These are phyloP conservation scores for Rhizomys pruinosus DNA, from an alignment of 2,113 vertebrate species.

Conservation along the genomic window DNA sequence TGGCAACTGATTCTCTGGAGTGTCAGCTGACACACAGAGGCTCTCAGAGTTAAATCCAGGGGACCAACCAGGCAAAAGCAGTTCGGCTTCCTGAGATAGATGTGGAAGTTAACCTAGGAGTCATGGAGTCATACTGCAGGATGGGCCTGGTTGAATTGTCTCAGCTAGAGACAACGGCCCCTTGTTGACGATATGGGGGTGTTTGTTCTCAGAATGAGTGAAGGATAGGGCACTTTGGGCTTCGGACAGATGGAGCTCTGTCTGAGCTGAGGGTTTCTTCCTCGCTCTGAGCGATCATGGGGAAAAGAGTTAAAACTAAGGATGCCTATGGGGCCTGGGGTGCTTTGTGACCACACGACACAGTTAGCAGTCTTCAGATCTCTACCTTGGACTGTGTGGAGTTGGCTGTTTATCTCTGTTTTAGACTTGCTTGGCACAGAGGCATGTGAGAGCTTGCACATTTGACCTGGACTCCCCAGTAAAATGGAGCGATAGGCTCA, in stretches of 20 bases:
- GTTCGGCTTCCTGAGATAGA: background rate
- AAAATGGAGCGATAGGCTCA: background rate
- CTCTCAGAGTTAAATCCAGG: background rate
- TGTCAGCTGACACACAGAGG: background rate
- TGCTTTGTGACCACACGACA: background rate
- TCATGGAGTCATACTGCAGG: background rate
- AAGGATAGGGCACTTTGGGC: background rate
- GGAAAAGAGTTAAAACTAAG: background rate
- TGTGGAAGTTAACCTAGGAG: background rate
- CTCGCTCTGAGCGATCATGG: background rate
- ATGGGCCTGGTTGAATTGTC: too few species aligned
- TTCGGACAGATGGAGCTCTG: background rate
- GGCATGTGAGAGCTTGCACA: accelerated
- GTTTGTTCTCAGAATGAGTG: background rate
- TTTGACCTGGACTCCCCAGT: background rate
- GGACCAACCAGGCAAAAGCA: background rate
- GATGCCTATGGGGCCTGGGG: background rate
- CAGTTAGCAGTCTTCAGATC: background rate
- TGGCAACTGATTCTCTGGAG: background rate
- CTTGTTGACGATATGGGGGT: accelerated
- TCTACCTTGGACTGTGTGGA: background rate
- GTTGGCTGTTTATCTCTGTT: background rate
- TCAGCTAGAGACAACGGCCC: too few species aligned
- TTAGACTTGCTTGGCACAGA: background rate
- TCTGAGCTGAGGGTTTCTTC: background rate